Evolutionary conservation across 2,888 invertebrate genomes (phyloP).

Genomic region (Callyntrura guangdongensis): DNA sequence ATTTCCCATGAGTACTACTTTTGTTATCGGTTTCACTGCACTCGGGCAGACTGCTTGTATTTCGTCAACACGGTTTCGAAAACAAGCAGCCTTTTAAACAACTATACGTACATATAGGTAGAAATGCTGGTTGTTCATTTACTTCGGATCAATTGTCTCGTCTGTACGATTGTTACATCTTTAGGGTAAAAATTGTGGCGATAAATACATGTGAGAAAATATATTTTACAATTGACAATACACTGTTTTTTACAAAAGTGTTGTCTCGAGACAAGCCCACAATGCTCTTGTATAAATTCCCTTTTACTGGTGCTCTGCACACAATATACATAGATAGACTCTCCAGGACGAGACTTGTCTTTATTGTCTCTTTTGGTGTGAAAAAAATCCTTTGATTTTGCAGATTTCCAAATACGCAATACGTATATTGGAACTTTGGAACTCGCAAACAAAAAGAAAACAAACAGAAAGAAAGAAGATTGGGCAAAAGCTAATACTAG

Average conservation of each 20-base stretch:
- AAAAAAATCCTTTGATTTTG: constrained; percentile 22
- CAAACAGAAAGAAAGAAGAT: not conserved
- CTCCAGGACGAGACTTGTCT: not conserved
- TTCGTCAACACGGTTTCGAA: not conserved
- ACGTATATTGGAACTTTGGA: not conserved
- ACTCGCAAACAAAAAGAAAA: not conserved
- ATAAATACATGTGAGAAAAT: no score
- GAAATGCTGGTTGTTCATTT: not conserved
- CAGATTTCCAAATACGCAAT: not conserved
- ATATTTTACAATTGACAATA: no score
- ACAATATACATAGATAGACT: not conserved
- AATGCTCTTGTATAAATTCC: no score
- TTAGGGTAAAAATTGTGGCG: not conserved
- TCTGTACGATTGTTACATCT: not conserved
- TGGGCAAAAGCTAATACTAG: not conserved
- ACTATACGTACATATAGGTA: not conserved
- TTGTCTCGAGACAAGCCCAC: no score
- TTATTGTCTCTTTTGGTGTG: not conserved
- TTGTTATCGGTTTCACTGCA: constrained; percentile 18
- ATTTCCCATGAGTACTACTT: constrained; percentile 54
- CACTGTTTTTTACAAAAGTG: no score
- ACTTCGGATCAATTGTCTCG: not conserved
- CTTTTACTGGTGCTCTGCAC: not conserved
- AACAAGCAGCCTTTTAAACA: no score
- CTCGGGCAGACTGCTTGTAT: not conserved